Percentiles rank a stretch among this genome's conserved stretches.
Evolutionary conservation across 2,113 vertebrate species (phyloP).

Genomic region (Balaeniceps rex): DNA sequence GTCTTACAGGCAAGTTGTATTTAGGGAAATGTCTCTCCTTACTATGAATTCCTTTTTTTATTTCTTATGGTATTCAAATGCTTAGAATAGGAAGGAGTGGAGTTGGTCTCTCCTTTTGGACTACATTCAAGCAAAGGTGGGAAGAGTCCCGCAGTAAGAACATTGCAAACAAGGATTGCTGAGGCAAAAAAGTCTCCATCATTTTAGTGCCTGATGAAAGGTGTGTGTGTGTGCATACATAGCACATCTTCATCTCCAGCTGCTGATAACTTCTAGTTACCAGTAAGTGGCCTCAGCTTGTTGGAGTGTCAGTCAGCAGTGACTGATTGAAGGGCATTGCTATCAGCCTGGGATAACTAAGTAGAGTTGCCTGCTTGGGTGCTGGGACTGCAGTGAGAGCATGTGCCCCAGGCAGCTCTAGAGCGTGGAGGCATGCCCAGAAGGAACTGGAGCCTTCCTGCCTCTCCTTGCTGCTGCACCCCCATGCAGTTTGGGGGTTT

Average conservation of each 20-base stretch:
- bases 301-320: not conserved
- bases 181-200: not conserved
- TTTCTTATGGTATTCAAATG: not conserved
- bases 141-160: not conserved
- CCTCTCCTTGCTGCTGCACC: not conserved
- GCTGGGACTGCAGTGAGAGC: not conserved
- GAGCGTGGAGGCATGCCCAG: not conserved
- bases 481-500: not conserved
- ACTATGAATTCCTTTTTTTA: not conserved
- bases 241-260: not conserved
- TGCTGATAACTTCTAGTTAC: not conserved
- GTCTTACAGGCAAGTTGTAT: not conserved
- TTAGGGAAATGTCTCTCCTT: not conserved
- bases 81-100: not conserved
- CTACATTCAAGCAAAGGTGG: not conserved
- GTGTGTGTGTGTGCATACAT: too few species aligned
- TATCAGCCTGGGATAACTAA: not conserved
- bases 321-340: not conserved
- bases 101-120: not conserved
- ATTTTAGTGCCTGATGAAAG: not conserved
- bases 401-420: rapidly evolving
- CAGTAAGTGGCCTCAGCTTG: not conserved
- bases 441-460: not conserved
- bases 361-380: not conserved
- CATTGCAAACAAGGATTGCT: not conserved